Conservation (phyloP, 2,113 vertebrate species). For the Hippoglossus stenolepis region DNA sequence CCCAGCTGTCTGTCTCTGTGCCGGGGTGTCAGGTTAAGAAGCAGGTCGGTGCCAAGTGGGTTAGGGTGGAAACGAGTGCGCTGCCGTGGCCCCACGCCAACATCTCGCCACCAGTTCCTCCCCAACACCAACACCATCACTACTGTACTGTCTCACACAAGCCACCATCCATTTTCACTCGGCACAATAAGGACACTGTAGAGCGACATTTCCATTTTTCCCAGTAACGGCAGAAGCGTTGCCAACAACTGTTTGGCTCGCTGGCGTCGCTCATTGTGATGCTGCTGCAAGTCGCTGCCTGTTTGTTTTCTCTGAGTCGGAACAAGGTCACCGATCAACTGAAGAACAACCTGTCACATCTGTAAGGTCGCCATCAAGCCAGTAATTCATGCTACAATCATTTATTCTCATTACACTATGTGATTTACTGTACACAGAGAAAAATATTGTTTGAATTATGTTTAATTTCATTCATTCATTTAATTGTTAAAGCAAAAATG, state of each 20-base stretch:
- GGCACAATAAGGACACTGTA: slow-evolving; percentile 12
- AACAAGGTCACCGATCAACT: background rate
- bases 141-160: slow-evolving; percentile 13
- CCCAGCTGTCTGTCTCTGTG: slow-evolving; percentile 33
- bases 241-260: background rate
- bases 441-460: too few species aligned
- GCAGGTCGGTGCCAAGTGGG: slow-evolving; percentile 69
- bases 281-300: background rate
- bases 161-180: slow-evolving; percentile 8
- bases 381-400: too few species aligned
- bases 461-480: too few species aligned
- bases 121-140: slow-evolving; percentile 1
- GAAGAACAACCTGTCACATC: background rate
- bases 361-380: too few species aligned
- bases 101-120: slow-evolving; percentile 28
- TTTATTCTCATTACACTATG: too few species aligned
- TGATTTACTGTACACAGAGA: too few species aligned
- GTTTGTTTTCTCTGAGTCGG: background rate
- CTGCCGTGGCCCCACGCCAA: slow-evolving; percentile 48
- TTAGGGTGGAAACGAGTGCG: slow-evolving; percentile 62
- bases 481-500: too few species aligned
- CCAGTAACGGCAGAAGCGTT: background rate
- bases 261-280: background rate
- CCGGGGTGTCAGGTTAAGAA: slow-evolving; percentile 65
- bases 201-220: slow-evolving; percentile 30